These are phyloP conservation scores for Dasypus novemcinctus DNA, from an alignment of 2,113 vertebrate species.

Conservation along the genomic window DNA sequence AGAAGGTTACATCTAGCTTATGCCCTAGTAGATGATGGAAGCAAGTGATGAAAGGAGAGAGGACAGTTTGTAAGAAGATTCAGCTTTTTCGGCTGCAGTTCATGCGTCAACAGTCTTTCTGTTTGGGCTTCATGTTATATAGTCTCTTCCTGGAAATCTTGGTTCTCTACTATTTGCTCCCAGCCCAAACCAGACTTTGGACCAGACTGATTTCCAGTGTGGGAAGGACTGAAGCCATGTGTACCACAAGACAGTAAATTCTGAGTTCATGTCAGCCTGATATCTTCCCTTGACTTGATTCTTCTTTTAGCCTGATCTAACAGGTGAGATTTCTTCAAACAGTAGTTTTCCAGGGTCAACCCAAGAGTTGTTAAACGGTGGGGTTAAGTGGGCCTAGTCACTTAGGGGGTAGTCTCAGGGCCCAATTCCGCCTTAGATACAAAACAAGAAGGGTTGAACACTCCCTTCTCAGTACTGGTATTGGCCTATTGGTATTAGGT, in stretches of 20 bases:
- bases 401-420: background rate
- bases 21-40: background rate
- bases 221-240: no score
- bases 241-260: background rate
- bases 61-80: background rate
- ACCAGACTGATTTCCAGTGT: no score
- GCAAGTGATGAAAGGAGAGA: background rate
- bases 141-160: no score
- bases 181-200: no score
- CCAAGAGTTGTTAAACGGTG: background rate
- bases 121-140: no score
- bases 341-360: background rate
- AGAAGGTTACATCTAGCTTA: background rate
- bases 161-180: no score
- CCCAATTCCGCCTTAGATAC: background rate
- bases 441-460: background rate
- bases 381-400: background rate
- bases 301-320: background rate
- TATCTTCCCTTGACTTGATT: background rate
- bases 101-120: no score
- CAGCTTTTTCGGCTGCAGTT: no score
- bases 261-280: no score
- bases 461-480: background rate
- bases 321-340: slow-evolving; percentile 36
- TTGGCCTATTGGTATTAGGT: background rate